Evolutionary conservation across 2,888 invertebrate genomes (phyloP), one percentile per base, ranked within the genome.

Genomic region (Drosophila nr. perissopoda): DNA sequence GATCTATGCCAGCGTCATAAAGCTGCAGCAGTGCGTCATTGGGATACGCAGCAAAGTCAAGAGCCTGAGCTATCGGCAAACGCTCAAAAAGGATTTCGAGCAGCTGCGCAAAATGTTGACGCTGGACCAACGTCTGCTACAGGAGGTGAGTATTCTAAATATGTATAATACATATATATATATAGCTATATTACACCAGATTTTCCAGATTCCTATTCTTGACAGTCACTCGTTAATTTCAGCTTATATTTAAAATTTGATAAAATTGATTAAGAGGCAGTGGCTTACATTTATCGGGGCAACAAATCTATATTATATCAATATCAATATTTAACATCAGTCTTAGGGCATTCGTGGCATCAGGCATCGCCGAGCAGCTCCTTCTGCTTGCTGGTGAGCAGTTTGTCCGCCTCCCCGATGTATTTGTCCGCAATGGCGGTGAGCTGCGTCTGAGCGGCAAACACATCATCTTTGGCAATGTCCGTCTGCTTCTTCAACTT

Each of bases 401-500:
- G 92, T 82, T 94, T 94, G 85, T 96, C 96, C 18, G 96, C 96
- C 90, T 96, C 94, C 2, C 88, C 88, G 54, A 96, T 94, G 91
- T 95, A 97, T 56, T 95, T 94, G 71, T 97, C 95, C 68, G 96
- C 95, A 72, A 97, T 91, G 7, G 95, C 94, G 69, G 94, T 94
- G 53, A 98, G 94, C 94, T 97, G 96, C 71, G 95, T 95, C 83
- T 96, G 95, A 5, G 96, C 94, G 91, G 94, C 95, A 82, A 94
- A 95, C 13, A 94, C 90, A 18, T 96, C 91, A 93, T 98, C 98
- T 90, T 95, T 95, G 0, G 97, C 96, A 11, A 97, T 92, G 36
- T 95, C 95, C 29, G 95, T 94, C 76, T 96, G 95, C 79, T 95
- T 96, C 90, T 96, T 97, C 0, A 96, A 92, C 84, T 95, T 95